phyloP scores from a whole-genome alignment of 2,888 invertebrate genomes.

The Agrotis clavis region DNA sequence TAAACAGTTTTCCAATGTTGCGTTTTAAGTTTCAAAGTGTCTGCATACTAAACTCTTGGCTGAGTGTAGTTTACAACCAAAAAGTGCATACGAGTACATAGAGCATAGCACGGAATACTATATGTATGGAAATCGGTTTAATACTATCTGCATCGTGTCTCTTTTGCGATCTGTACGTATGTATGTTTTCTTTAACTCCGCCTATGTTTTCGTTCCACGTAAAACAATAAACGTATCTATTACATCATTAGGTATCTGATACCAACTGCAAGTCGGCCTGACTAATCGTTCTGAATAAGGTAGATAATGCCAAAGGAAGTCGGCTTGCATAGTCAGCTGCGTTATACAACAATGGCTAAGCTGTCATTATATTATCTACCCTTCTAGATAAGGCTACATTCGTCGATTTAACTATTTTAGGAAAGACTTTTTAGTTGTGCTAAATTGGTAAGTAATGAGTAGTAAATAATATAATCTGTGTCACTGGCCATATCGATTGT shows the following conservation, averaged over 20 bases:
- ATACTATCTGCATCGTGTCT: too few species aligned
- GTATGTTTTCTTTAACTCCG: background rate
- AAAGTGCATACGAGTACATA: too few species aligned
- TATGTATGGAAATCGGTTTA: too few species aligned
- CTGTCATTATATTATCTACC: slow-evolving; percentile 17
- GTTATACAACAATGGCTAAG: slow-evolving; percentile 7
- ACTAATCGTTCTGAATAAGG: slow-evolving; percentile 42
- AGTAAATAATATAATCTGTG: background rate
- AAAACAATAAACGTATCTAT: background rate
- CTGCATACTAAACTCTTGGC: too few species aligned
- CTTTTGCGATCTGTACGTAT: too few species aligned
- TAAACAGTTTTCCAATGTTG: too few species aligned
- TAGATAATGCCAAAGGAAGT: slow-evolving; percentile 16
- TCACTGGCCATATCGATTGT: background rate
- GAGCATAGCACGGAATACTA: too few species aligned
- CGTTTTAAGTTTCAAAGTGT: too few species aligned
- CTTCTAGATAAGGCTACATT: background rate
- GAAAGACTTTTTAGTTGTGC: background rate
- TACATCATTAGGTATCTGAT: background rate
- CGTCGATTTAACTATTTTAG: background rate
- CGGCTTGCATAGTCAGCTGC: slow-evolving; percentile 34
- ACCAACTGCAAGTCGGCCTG: slow-evolving; percentile 9
- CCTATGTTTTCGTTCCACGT: background rate
- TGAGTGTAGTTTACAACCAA: too few species aligned
- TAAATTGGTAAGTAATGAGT: background rate